These are phyloP conservation scores for Eilema caniola DNA, from an alignment of 2,888 invertebrate genomes.

Conservation along the genomic window DNA sequence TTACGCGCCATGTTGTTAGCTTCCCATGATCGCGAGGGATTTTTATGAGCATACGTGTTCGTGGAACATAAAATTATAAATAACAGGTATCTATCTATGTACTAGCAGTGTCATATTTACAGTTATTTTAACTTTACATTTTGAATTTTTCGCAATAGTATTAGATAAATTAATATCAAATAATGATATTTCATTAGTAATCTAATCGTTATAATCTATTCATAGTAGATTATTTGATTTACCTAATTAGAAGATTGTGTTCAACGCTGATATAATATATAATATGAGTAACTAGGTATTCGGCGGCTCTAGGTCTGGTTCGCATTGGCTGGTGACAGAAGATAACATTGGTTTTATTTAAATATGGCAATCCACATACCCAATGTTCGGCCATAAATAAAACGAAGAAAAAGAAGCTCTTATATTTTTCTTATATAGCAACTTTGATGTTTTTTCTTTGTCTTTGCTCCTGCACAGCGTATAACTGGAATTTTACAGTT, in stretches of 20 bases:
- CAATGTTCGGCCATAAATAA: not conserved
- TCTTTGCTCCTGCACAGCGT: not conserved
- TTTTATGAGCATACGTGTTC: constrained; percentile 66
- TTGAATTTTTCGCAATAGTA: not conserved
- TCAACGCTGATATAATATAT: not conserved
- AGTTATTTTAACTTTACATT: constrained; percentile 48
- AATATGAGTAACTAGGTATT: not conserved
- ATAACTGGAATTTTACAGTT: constrained; percentile 10
- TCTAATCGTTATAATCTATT: not conserved
- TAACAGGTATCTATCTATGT: constrained; percentile 54
- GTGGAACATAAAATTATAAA: constrained; percentile 74
- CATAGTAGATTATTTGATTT: not conserved
- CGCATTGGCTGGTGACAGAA: not conserved
- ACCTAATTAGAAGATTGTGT: not conserved
- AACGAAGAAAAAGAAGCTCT: not conserved
- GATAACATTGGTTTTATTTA: not conserved
- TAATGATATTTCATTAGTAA: not conserved
- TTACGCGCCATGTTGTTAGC: constrained; percentile 71
- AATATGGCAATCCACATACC: not conserved
- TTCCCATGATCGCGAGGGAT: constrained; percentile 75
- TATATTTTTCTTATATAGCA: not conserved
- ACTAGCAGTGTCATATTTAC: constrained; percentile 48
- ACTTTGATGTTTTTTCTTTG: not conserved
- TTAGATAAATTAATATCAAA: not conserved
- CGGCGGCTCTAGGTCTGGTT: constrained; percentile 8